These are phyloP conservation scores for Macrocentrus cingulum DNA, from an alignment of 1,140 invertebrate species.

Conservation along the genomic window DNA sequence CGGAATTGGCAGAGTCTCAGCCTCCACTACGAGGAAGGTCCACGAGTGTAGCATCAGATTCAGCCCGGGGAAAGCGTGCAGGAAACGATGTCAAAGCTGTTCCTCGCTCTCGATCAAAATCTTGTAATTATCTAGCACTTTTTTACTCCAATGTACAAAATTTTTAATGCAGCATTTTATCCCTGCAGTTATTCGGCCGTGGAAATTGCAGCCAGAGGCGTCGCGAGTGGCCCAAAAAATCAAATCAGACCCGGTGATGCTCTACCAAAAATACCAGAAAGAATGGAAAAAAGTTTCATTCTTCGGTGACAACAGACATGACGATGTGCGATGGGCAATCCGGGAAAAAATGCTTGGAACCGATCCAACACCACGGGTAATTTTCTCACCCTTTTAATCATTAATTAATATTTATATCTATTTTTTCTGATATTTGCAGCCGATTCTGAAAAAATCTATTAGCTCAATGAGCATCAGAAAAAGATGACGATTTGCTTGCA, in stretches of 20 bases:
- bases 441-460: constrained; percentile 36
- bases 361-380: constrained; percentile 52
- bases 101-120: constrained; percentile 35
- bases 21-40: constrained; percentile 22
- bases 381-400: constrained; percentile 16
- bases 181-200: constrained; percentile 59
- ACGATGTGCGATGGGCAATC: constrained; percentile 65
- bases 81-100: no score
- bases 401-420: constrained; percentile 7
- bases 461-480: constrained; percentile 33
- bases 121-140: constrained; percentile 38
- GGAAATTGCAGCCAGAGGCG: constrained; percentile 44
- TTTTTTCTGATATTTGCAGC: constrained; percentile 36
- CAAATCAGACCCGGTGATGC: constrained; percentile 70
- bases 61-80: constrained; percentile 31
- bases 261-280: constrained; percentile 75
- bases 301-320: constrained; percentile 67
- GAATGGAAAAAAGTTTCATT: constrained; percentile 73
- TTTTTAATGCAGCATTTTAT: constrained; percentile 2
- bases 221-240: constrained; percentile 35
- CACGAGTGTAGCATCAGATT: constrained; percentile 36
- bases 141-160: no score
- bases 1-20: constrained; percentile 24
- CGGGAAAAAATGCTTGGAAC: constrained; percentile 62
- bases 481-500: constrained; percentile 30